Conservation (phyloP, 2,888 invertebrate species). For the Tetheella fluctuosa region DNA sequence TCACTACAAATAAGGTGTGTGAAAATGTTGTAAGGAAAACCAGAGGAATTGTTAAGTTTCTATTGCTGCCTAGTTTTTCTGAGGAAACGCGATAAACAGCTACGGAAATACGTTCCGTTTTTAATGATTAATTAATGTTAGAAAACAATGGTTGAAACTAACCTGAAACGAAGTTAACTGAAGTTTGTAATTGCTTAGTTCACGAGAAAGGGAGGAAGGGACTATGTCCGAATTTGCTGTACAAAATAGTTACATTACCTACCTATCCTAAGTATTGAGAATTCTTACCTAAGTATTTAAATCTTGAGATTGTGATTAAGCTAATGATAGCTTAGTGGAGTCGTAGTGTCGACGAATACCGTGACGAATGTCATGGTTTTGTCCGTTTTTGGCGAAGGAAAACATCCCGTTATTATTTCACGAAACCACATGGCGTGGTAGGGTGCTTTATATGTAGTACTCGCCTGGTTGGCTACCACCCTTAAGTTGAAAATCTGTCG, state of each 20-base stretch:
- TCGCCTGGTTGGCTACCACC: no score
- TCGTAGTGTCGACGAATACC: no score
- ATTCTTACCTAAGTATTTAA: no score
- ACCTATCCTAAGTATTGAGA: no score
- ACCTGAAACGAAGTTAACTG: not conserved
- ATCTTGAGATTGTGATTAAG: no score
- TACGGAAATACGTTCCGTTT: conserved; percentile 3
- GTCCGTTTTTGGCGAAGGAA: no score
- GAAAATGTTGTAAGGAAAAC: conserved; percentile 5
- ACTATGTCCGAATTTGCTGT: not conserved
- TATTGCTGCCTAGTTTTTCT: not conserved
- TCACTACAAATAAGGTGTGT: not conserved
- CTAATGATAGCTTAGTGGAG: no score
- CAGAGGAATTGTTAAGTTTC: not conserved
- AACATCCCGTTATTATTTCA: no score
- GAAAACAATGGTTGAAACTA: not conserved
- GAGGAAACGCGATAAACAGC: not conserved
- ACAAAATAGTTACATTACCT: not conserved
- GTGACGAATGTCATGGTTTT: no score
- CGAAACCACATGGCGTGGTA: no score
- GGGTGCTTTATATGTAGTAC: no score
- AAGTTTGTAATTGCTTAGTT: not conserved
- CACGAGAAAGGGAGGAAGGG: not conserved
- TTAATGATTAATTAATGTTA: not conserved
- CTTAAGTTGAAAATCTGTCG: no score